Percentiles rank a stretch among this genome's conserved stretches.
Conservation (phyloP, 2,888 invertebrate species). For the Drosophila borborema region DNA sequence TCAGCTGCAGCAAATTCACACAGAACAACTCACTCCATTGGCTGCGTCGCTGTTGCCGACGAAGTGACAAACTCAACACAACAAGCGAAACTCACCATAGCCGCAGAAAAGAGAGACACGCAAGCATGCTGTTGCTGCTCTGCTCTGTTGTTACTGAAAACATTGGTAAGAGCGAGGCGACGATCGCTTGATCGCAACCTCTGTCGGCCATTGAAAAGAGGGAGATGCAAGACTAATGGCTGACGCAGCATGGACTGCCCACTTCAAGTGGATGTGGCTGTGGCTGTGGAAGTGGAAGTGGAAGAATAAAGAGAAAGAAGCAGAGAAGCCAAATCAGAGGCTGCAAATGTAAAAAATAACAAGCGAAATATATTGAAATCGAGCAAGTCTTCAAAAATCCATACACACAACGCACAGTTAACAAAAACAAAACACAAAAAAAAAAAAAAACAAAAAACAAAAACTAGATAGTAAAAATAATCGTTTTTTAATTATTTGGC, state of each 20-base stretch:
- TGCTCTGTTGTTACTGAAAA: constrained; percentile 30
- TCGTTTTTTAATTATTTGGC: constrained; percentile 70
- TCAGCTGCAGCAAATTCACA: constrained; percentile 42
- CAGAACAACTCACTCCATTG: constrained; percentile 18
- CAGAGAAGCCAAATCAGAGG: constrained; percentile 12
- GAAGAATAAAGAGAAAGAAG: constrained; percentile 13
- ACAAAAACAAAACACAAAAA: constrained; percentile 9
- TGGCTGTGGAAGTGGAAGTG: constrained; percentile 17
- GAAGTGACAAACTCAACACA: constrained; percentile 55
- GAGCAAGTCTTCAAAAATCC: constrained; percentile 22
- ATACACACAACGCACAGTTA: constrained; percentile 38
- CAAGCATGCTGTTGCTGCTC: constrained; percentile 41
- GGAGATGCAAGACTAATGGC: constrained; percentile 81
- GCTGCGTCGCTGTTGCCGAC: constrained; percentile 26
- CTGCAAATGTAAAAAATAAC: neutral
- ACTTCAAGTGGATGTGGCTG: constrained; percentile 43
- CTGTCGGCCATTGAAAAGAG: constrained; percentile 44
- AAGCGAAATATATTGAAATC: constrained; percentile 3
- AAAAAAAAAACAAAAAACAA: constrained; percentile 25
- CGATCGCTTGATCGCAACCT: constrained; percentile 55
- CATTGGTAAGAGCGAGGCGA: constrained; percentile 55
- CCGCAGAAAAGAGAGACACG: constrained; percentile 22
- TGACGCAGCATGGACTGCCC: constrained; percentile 63
- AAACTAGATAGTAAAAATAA: constrained; percentile 57
- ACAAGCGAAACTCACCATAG: constrained; percentile 42